phyloP scores from a whole-genome alignment of 1,140 invertebrate species.

The Galleria mellonella region DNA sequence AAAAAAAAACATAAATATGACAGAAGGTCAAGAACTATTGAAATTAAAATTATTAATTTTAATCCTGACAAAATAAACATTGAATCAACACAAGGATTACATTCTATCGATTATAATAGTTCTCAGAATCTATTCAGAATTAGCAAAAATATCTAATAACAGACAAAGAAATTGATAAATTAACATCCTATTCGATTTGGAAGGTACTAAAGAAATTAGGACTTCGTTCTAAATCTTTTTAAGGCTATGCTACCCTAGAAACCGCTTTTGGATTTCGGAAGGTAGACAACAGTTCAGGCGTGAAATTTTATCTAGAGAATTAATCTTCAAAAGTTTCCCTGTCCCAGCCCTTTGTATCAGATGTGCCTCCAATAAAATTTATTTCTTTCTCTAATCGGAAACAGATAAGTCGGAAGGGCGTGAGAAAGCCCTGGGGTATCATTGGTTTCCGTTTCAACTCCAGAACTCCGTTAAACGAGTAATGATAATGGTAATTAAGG shows the following conservation, averaged over 20 bases:
- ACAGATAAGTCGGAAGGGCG: conserved; percentile 29
- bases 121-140: no score
- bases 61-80: no score
- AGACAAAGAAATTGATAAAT: no score
- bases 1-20: no score
- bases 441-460: conserved; percentile 16
- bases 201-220: not conserved
- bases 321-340: conserved; percentile 56
- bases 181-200: no score
- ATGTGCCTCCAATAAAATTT: conserved; percentile 44
- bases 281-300: conserved; percentile 48
- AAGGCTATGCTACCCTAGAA: conserved; percentile 30
- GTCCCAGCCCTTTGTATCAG: conserved; percentile 44
- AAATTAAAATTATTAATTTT: no score
- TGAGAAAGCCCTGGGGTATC: conserved; percentile 19
- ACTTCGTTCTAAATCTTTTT: conserved; percentile 14
- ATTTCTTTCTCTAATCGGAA: conserved; percentile 39
- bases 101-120: no score
- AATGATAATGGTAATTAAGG: conserved; percentile 5
- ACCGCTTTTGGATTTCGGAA: conserved; percentile 24
- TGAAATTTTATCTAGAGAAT: conserved; percentile 69
- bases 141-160: no score
- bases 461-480: conserved; percentile 1
- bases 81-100: no score
- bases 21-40: no score